phyloP scores from a whole-genome alignment of 92 coral and sea anemone genomes.

The Paramuricea clavata region DNA sequence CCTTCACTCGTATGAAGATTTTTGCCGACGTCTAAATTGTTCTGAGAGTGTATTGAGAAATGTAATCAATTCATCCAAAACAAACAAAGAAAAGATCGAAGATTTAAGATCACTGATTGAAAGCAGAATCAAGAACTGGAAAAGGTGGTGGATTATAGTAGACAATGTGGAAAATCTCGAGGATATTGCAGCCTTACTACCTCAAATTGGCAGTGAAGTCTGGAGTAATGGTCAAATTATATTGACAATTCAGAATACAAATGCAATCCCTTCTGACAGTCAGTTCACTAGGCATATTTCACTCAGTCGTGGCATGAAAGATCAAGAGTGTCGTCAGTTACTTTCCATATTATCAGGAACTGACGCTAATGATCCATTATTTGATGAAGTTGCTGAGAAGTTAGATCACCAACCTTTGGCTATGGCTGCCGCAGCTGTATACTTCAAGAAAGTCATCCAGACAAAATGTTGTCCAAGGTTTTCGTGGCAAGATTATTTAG shows the following conservation, averaged over 20 bases:
- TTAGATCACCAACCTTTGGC: slow-evolving; percentile 56
- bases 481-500: no score
- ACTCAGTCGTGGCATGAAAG: slow-evolving; percentile 48
- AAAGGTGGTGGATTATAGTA: no score
- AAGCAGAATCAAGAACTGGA: no score
- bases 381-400: slow-evolving; percentile 2
- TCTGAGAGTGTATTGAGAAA: background rate
- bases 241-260: slow-evolving; percentile 53
- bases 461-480: background rate
- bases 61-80: background rate
- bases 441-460: slow-evolving; percentile 23
- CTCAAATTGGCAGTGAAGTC: slow-evolving; percentile 16
- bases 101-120: no score
- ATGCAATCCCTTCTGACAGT: slow-evolving; percentile 20
- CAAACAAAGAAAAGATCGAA: no score
- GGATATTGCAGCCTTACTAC: background rate
- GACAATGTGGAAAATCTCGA: slow-evolving; percentile 25
- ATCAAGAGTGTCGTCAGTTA: slow-evolving; percentile 18
- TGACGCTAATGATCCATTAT: no score
- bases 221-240: slow-evolving; percentile 26
- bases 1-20: no score
- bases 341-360: slow-evolving; percentile 26
- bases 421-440: no score
- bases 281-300: no score
- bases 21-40: no score